phyloP scores from a whole-genome alignment of 37 sponge, comb jelly and placozoan genomes.

The Cladorhizidae sp. region DNA sequence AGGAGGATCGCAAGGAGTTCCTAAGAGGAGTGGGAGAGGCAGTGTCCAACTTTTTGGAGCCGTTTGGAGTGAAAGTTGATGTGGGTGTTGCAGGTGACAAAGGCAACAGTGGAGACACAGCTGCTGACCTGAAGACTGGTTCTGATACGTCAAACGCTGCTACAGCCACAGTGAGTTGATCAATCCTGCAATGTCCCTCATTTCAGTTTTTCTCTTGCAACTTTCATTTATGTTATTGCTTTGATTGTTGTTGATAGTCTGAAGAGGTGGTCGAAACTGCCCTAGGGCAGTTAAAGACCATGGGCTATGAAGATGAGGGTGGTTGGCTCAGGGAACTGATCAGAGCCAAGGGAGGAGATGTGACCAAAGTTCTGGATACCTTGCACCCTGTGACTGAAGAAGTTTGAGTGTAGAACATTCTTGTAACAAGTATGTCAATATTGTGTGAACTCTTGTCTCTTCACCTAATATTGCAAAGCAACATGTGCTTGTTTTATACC shows the following conservation, averaged over 20 bases:
- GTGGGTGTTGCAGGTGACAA: constrained; percentile 46
- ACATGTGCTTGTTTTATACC: too few relatives aligned
- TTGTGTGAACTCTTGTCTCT: too few relatives aligned
- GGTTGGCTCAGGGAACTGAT: constrained; percentile 90
- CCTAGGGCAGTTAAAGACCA: constrained; percentile 67
- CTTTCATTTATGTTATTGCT: too few relatives aligned
- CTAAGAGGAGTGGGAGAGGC: constrained; percentile 47
- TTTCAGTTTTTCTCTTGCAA: not conserved
- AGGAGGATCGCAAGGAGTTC: constrained; percentile 19
- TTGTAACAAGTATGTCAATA: too few relatives aligned
- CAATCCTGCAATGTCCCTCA: not conserved
- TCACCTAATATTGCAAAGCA: too few relatives aligned
- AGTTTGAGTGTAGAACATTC: not conserved
- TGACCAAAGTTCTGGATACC: constrained; percentile 79
- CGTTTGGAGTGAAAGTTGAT: constrained; percentile 75
- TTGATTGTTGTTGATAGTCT: not conserved
- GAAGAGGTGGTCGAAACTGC: constrained; percentile 29
- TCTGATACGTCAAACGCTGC: not conserved
- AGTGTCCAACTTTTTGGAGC: constrained; percentile 53
- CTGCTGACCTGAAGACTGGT: not conserved
- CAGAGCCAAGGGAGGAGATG: constrained; percentile 73
- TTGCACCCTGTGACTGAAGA: constrained; percentile 38
- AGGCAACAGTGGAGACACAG: not conserved
- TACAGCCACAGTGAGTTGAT: not conserved
- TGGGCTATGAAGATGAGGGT: constrained; percentile 90